Evolutionary conservation across 2,797 vertebrate species (phyloP), one percentile per base, ranked within the genome.

Genomic region (Sternotherus odoratus): DNA sequence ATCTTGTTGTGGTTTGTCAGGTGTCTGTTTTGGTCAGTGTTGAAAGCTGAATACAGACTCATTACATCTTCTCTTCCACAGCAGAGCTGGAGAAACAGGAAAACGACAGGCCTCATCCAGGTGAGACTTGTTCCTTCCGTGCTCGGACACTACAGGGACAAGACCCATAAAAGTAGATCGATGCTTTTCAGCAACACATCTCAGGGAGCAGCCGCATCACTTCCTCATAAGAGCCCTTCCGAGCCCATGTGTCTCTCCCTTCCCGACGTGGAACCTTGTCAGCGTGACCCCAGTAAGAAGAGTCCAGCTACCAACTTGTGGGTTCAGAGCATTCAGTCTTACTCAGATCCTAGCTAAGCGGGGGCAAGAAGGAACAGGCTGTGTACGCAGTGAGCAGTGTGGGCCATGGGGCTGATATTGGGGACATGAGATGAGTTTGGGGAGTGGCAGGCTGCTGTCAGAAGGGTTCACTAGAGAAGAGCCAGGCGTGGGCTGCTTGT

Each of bases 11-110:
- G 75, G 48, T 83, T 77, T 91, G 89, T 84, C 63, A 54, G 8
- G 33, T 77, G 39, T 95, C 87, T 90, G 1, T 0, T 53, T 66
- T 66, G 77, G 54, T 72, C 36, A 15, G 10, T 88, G 50, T 39
- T 54, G 79, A 51, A 86, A 88, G 83, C 26, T 48, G 43, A 87
- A 49, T 46, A 54, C 23, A 48, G 17, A 26, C 60, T 94, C 54
- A 95, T 84, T 54, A 86, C 72, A 3, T 1, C 1, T 91, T 88
- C 93, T 88, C 69, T 91, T 85, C 8, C 56, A 30, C 83, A 87
- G 69, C 57, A 94, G 96, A 92, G 48, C 50, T 93, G 89, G 92
- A 95, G 30, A 96, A 94, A 66, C 66, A 95, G 79, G 89, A 95
- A 89, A 85, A 82, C 5, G 89, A 83, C 79, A 43, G 57, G 17